Conservation (phyloP, 2,888 invertebrate species). For the Eucera pruinosa region DNA sequence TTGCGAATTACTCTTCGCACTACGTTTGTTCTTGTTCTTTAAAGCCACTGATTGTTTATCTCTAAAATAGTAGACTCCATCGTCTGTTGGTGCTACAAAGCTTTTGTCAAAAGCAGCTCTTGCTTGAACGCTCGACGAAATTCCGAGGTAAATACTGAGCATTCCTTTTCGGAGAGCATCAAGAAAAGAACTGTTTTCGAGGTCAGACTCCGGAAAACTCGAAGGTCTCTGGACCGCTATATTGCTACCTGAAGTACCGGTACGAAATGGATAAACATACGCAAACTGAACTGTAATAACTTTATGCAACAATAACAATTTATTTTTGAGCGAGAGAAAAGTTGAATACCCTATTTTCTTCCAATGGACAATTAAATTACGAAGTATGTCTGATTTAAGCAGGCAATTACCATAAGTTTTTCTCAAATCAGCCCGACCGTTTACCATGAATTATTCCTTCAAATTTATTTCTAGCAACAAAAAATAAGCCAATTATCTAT, state of each 20-base stretch:
- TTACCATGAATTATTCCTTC: too few relatives aligned
- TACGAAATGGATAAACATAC: slow-evolving; percentile 50
- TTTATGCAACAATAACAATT: not conserved
- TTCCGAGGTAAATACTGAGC: slow-evolving; percentile 49
- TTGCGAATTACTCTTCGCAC: not conserved
- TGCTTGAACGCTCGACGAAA: slow-evolving; percentile 70
- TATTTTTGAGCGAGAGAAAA: not conserved
- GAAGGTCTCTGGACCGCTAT: slow-evolving; percentile 51
- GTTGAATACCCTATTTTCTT: not conserved
- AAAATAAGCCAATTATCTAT: too few relatives aligned
- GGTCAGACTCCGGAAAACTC: slow-evolving; percentile 64
- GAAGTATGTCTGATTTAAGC: not conserved
- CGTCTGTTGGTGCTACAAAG: not conserved
- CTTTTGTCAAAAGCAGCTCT: slow-evolving; percentile 65
- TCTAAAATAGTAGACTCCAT: not conserved
- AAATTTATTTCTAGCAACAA: too few relatives aligned
- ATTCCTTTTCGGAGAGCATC: slow-evolving; percentile 50
- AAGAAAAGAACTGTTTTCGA: slow-evolving; percentile 50
- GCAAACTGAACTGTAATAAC: not conserved
- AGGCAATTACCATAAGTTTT: too few relatives aligned
- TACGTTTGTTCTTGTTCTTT: not conserved
- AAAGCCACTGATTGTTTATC: not conserved
- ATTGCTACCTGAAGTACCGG: slow-evolving; percentile 64
- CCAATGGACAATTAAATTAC: too few relatives aligned
- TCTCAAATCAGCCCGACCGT: too few relatives aligned